Percentiles rank a stretch among this genome's conserved stretches.
Conservation (phyloP, 2,797 vertebrate genomes). For the Cephalopachus bancanus region DNA sequence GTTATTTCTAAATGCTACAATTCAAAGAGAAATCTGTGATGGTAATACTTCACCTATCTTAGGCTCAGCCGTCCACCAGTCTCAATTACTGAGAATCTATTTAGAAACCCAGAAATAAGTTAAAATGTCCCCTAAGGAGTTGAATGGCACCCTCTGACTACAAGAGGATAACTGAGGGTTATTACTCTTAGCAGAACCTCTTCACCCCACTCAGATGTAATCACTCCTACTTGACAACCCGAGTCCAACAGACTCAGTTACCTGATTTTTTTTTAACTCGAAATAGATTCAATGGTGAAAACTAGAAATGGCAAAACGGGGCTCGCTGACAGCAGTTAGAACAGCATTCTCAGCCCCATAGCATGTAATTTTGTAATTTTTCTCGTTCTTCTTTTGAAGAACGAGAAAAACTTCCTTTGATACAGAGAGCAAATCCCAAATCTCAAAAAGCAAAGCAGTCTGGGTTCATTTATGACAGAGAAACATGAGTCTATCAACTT, state of each 20-base stretch:
- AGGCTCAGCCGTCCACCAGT: background rate
- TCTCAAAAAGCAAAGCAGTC: background rate
- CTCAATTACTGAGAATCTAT: background rate
- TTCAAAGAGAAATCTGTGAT: slow-evolving; percentile 17
- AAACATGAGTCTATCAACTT: background rate
- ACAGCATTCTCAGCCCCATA: background rate
- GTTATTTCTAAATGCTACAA: slow-evolving; percentile 31
- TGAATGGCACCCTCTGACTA: background rate
- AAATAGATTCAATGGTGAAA: slow-evolving; percentile 19
- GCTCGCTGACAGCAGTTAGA: background rate
- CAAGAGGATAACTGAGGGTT: background rate
- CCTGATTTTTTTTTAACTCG: background rate
- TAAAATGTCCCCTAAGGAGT: background rate
- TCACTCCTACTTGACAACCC: background rate
- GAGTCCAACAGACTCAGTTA: background rate
- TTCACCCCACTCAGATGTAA: background rate
- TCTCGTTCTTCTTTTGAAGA: background rate
- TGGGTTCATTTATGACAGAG: background rate
- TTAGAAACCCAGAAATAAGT: slow-evolving; percentile 50
- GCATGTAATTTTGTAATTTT: background rate
- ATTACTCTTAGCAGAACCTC: background rate
- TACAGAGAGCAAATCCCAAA: background rate
- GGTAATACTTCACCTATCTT: background rate
- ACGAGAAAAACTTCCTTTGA: background rate
- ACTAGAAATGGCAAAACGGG: background rate